Evolutionary conservation across 2,888 invertebrate species (phyloP), one percentile per base, ranked within the genome.

Genomic region (Anagyrus pseudococci): DNA sequence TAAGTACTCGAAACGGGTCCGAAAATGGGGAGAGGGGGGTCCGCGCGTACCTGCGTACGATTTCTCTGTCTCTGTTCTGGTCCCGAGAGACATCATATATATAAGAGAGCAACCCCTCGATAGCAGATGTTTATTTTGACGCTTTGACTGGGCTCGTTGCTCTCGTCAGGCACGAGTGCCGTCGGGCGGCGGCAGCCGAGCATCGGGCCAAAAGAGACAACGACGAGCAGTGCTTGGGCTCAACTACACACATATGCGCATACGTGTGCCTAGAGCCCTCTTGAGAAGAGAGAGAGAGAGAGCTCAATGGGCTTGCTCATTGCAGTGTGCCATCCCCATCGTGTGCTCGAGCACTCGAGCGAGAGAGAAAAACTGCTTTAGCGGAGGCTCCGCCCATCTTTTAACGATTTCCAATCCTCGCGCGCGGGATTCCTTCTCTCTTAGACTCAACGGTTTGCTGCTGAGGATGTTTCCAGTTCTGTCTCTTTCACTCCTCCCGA

Each of bases 71-170:
- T n/a, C n/a, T n/a, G n/a, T n/a, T n/a, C n/a, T 33, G 13, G 7
- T 33, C 25, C n/a, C 23, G 15, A 19, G 48, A 26, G 48, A 43
- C 3, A 43, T 8, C 4, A 26, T 25, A 25, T 20, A 4, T n/a
- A 25, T 1, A 29, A 20, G 48, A 33, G 25, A 20, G 20, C 3
- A 7, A 25, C 8, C 23, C 37, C 59, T 46, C 26, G 44, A 49
- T 61, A 50, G 61, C 61, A 61, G 61, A 55, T 61, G 61, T 61
- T 61, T 61, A 50, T 50, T 61, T 56, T 56, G 50, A 55, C 49
- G 55, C 61, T 47, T 29, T 19, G n/a, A 43, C 37, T 46, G 25
- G 8, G 26, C 26, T 4, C 8, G 17, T 19, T 25, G 26, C 19
- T 10, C 20, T 17, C 2, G 19, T 1, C n/a, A 29, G 19, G 10